These are phyloP conservation scores for Halisarca cf. caerulea DNA, from an alignment of 37 sponge, comb jelly and placozoan genomes.

Conservation along the genomic window DNA sequence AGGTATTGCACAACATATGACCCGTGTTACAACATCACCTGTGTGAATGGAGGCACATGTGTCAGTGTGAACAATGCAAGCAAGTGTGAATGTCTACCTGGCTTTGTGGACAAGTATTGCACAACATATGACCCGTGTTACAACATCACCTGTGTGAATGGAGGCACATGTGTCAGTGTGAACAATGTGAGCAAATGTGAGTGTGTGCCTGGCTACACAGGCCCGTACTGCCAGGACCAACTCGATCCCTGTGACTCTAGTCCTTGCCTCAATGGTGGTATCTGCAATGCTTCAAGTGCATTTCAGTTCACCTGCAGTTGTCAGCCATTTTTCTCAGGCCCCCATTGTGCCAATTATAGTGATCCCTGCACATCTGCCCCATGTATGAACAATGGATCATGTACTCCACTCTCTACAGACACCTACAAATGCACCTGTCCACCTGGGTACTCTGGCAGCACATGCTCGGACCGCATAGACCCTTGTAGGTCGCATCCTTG, in stretches of 20 bases:
- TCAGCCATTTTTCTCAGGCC: background rate
- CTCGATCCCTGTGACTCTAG: slow-evolving; percentile 6
- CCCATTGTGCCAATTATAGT: background rate
- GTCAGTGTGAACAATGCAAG: background rate
- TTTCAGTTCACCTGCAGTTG: background rate
- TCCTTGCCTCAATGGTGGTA: slow-evolving; percentile 46
- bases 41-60: slow-evolving; percentile 15
- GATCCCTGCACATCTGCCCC: slow-evolving; percentile 10
- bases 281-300: slow-evolving; percentile 2
- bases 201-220: slow-evolving; percentile 20
- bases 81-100: slow-evolving; percentile 1
- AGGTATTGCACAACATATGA: background rate
- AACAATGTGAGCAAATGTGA: background rate
- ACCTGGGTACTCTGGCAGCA: slow-evolving; percentile 54
- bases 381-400: background rate
- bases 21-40: background rate
- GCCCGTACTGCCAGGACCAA: slow-evolving; percentile 23
- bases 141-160: slow-evolving; percentile 1
- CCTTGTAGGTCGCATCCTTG: slow-evolving; percentile 48
- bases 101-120: background rate
- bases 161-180: background rate
- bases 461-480: slow-evolving; percentile 43
- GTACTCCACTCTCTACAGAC: background rate
- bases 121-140: background rate
- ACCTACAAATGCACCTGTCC: background rate